Evolutionary conservation across 2,113 vertebrate species (phyloP), one percentile per base, ranked within the genome.

Genomic region (Etheostoma cragini): DNA sequence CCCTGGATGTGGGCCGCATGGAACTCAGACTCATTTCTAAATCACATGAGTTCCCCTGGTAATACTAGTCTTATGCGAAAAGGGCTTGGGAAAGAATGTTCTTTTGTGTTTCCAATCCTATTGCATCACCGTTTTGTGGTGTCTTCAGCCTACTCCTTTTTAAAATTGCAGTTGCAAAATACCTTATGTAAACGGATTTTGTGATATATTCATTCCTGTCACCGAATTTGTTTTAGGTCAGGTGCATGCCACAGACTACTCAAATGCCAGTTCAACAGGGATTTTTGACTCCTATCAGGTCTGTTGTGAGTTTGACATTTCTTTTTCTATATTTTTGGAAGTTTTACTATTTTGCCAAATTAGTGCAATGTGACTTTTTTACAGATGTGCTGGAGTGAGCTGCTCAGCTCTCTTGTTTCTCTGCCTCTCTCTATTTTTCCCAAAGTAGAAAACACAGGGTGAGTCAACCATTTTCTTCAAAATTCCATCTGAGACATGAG

Each of bases 191-290:
- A 49, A 77, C 0, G 0, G n/a, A 24, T 12, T 64, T 42, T 33
- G 14, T 54, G 11, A 76, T 61, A 10, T 33, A 45, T 68, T 17
- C 6, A n/a, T 89, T 84, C 60, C 6, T 76, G 21, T 66, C 4
- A 1, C 17, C 13, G 75, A 47, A 47, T 91, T 83, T 76, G 1
- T 89, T 88, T 22, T 72, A 99, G 98, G 98, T 83, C 85, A 88
- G 21, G 88, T 96, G 61, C 97, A 96, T 91, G 97, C 96, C 47
- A 99, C 98, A n/a, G 98, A 99, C 89, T 98, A 96, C 87, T 99
- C 98, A 13, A 99, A 97, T 88, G 98, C 98, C 72, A 99, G 98
- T 80, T 14, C 97, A 50, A 99, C 98, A 3, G 98, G 95, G 8
- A 60, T 99, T 50, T 99, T 98, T 85, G 97, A 99, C 75, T 94